Evolutionary conservation across 2,888 invertebrate species (phyloP), one percentile per base, ranked within the genome.

Genomic region (Pseudococcus jackbeardsleyi): DNA sequence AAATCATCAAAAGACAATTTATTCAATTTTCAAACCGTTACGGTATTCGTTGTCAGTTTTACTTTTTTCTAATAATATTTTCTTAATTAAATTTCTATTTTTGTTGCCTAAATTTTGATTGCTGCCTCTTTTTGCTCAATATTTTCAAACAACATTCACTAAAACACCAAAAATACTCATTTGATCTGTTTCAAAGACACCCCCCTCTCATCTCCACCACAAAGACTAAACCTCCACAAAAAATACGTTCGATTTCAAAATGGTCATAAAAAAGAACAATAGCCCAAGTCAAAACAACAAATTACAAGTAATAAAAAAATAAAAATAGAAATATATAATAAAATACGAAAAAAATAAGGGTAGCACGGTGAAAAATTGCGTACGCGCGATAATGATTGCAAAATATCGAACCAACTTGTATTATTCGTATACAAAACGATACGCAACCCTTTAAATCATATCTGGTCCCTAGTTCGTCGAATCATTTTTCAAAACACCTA

Each of bases 391-490:
- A 19, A 64, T 22, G 64, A 64, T 64, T 64, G 64, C 64, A 22
- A 64, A 64, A 64, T 64, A 64, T 64, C 64, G 64, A 64, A 64
- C 19, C 22, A 64, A 8, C 50, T 50, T 15, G 50, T 50, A 50
- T 50, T 50, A 50, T 17, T 50, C 50, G 50, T 50, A 64, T 64
- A 22, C 64, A 33, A 33, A 33, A 33, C 26, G 22, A 9, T 12
- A 9, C 19, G 64, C 64, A 64, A 64, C 64, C 64, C 64, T 64
- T 64, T 64, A 64, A 64, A 64, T 64, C 64, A 64, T 64, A 64
- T 64, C 64, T 22, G 64, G 19, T 7, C 64, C 64, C 19, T 12
- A 22, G 64, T 22, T 64, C 64, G 64, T 22, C 64, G 64, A 64
- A 22, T 64, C 64, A 22, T 64, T 64, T 64, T 64, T 64, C 64